phyloP scores from a whole-genome alignment of 2,113 vertebrate genomes.

The Peucedramus taeniatus region DNA sequence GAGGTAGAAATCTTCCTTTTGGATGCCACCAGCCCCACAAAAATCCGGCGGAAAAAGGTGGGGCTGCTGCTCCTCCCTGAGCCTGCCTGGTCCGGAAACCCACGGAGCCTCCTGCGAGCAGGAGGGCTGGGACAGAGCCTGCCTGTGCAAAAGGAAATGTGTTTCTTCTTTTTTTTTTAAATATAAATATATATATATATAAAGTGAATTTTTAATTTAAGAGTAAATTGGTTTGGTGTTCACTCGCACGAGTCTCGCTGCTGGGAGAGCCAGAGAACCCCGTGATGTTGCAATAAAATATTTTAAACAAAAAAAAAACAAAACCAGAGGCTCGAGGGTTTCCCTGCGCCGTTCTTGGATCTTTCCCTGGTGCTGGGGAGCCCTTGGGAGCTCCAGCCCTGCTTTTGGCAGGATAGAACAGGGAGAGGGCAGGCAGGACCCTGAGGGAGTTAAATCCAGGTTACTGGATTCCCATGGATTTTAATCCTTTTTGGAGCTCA shows the following conservation, averaged over 20 bases:
- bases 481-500: too few relatives aligned
- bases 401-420: accelerated
- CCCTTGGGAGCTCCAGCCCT: not conserved
- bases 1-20: not conserved
- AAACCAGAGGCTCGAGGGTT: accelerated
- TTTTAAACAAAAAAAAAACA: not conserved
- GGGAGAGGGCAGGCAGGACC: not conserved
- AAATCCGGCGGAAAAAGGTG: not conserved
- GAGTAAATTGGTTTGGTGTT: slow-evolving; percentile 5
- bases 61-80: not conserved
- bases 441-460: too few relatives aligned
- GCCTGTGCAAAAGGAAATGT: not conserved
- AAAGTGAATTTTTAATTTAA: slow-evolving; percentile 54
- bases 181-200: not conserved
- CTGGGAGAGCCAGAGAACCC: not conserved
- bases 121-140: not conserved
- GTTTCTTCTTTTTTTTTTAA: not conserved
- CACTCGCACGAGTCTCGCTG: not conserved
- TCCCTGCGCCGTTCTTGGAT: not conserved
- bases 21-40: not conserved
- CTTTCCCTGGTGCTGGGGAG: not conserved
- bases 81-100: not conserved
- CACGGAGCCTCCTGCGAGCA: not conserved
- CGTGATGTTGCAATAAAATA: slow-evolving; percentile 56
- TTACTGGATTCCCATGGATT: too few relatives aligned